Base-by-base conservation (phyloP, 2,797 vertebrate species). In the Peromyscus eremicus region DNA sequence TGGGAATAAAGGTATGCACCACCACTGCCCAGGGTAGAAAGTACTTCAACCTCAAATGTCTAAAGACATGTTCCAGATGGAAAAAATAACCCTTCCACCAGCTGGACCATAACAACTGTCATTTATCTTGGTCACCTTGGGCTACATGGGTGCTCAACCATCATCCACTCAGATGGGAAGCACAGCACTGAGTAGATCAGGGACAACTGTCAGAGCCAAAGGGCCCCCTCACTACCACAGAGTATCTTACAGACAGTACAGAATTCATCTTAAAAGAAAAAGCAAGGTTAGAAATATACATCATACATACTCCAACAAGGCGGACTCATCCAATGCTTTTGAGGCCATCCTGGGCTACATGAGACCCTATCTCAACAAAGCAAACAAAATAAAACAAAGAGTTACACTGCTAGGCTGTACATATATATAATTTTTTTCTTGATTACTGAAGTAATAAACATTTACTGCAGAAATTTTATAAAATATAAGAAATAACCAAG, bases 61-160 rank as follows among this genome's bases (percentile, higher is more conserved):
- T 89, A 94, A 92, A 93, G 77, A 80, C 68, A 29, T 83, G 92
- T 46, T 89, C 87, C 25, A 64, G 92, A 75, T 84, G 14, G n/a
- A 16, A 70, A 95, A 40, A 40, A 87, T 55, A 71, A 55, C 32
- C 17, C 46, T 93, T 27, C 34, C 2, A 55, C n/a, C 27, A 87
- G 34, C n/a, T 21, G 46, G 93, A 71, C 60, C 60, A 49, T 64
- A n/a, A 96, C 32, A 57, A 66, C 0, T 80, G 60, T 66, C 77
- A 71, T 71, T 49, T 88, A 43, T 66, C 71, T 77, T 73, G 16
- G 57, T 80, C 75, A 94, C 25, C 66, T 11, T 83, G 23, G 64
- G 92, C 68, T 70, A 75, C 92, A 64, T 0, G 75, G 92, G n/a
- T 71, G 68, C 66, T 84, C n/a, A 40, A 25, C 34, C 10, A n/a